Evolutionary conservation across 2,113 vertebrate species (phyloP).

Genomic region (Nothobranchius furzeri): DNA sequence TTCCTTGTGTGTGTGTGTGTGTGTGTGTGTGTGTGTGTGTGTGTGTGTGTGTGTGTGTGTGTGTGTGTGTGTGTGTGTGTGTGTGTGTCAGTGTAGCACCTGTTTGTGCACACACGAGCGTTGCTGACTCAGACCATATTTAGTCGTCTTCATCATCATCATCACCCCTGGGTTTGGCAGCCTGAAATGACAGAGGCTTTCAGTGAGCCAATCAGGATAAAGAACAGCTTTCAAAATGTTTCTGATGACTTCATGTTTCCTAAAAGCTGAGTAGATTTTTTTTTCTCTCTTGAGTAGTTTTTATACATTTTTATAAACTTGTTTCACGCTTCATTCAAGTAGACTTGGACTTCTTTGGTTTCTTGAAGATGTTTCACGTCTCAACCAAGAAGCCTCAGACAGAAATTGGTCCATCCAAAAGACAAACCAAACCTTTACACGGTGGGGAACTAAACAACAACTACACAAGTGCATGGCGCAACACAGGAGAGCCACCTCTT

Average conservation of each 20-base stretch:
- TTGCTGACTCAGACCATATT: conserved; percentile 37
- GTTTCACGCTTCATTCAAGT: conserved; percentile 5
- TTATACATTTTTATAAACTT: conserved; percentile 18
- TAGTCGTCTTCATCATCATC: conserved; percentile 66
- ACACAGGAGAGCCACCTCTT: no score
- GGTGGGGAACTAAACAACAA: no score
- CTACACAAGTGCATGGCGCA: no score
- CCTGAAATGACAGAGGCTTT: conserved; percentile 58
- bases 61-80: background rate
- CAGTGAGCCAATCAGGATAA: conserved; percentile 34
- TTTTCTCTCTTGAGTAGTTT: conserved; percentile 2
- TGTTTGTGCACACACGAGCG: background rate
- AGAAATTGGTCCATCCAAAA: no score
- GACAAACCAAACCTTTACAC: no score
- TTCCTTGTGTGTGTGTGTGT: background rate
- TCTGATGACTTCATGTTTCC: conserved; percentile 10
- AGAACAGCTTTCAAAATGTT: conserved; percentile 7
- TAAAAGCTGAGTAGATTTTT: conserved; percentile 15
- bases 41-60: background rate
- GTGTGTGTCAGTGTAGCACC: conserved; percentile 6
- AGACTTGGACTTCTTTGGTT: no score
- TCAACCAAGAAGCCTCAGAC: no score
- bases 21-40: no score
- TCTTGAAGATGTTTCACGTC: no score
- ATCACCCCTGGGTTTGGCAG: conserved; percentile 22